Conservation (phyloP, 2,888 invertebrate species). For the Trissoscelio sp. region DNA sequence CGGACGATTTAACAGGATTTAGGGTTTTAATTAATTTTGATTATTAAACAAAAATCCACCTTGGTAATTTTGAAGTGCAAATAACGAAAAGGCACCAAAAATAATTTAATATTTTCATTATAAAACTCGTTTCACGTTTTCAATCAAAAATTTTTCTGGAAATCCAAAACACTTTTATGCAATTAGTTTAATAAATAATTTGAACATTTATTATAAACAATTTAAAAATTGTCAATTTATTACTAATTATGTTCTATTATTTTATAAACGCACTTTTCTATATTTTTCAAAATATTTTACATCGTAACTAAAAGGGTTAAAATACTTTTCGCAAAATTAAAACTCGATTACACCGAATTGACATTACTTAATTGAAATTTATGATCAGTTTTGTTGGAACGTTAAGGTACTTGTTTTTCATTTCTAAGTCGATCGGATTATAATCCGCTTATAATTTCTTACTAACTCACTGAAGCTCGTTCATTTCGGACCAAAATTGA, state of each 20-base stretch:
- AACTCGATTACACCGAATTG: background rate
- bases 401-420: constrained; percentile 1
- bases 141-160: too few species aligned
- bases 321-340: background rate
- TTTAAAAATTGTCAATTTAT: too few species aligned
- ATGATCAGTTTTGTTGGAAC: constrained; percentile 6
- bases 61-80: too few species aligned
- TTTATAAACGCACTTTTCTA: too few species aligned
- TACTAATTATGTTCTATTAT: too few species aligned
- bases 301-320: background rate
- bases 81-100: too few species aligned
- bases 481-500: constrained; percentile 22
- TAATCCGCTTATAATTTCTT: constrained; percentile 44
- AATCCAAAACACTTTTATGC: too few species aligned
- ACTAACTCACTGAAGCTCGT: constrained; percentile 8
- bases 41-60: background rate
- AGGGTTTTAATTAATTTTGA: background rate
- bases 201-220: too few species aligned
- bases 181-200: too few species aligned
- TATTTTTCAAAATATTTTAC: too few species aligned
- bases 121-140: too few species aligned
- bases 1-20: background rate
- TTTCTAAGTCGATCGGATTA: constrained; percentile 23
- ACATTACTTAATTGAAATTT: background rate
- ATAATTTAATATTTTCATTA: too few species aligned